Base-by-base conservation (phyloP, 2,113 vertebrate genomes). In the Petrocephalus microphthalmus region DNA sequence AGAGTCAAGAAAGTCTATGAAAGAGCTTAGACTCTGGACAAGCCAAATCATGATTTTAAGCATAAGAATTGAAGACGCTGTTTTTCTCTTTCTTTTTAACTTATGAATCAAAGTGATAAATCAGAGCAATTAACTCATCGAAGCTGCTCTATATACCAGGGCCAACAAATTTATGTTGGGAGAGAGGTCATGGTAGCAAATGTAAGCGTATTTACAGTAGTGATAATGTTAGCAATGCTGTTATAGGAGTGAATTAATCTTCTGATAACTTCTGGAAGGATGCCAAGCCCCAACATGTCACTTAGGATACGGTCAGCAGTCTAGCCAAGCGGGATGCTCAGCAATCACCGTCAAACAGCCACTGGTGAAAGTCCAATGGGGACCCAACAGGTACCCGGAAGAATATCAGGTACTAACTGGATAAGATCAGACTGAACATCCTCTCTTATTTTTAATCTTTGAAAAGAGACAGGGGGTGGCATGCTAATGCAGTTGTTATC, bases 201-300 rank as follows among this genome's bases (percentile, higher is more conserved):
- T 52, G 82, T 25, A 49, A 84, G 25, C 33, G 37, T 17, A 52
- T 25, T n/a, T 47, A n/a, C n/a, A n/a, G n/a, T n/a, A 52, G 47
- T 52, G 20, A 52, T 84, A 52, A 84, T 84, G 82, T 22, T 25
- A 84, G 22, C 17, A 4, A 42, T 42, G 71, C 29, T 78, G 15
- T 84, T 52, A 84, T 51, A 52, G 22, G 49, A 78, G 82, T n/a
- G 22, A 84, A 84, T 84, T 84, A 45, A 84, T 84, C 45, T 51
- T 84, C 47, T 15, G 82, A 84, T 84, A 25, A 52, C 22, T 84
- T 52, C n/a, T 84, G 82, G 49, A 45, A 84, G 22, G 47, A 47
- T 25, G 81, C 45, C 81, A 84, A 22, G 17, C 47, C 10, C 15
- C 82, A 49, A 5, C 22, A 4, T 25, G 11, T 52, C 45, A 51